Base-by-base conservation (phyloP, 2,797 vertebrate species). In the Danio jaintianensis region DNA sequence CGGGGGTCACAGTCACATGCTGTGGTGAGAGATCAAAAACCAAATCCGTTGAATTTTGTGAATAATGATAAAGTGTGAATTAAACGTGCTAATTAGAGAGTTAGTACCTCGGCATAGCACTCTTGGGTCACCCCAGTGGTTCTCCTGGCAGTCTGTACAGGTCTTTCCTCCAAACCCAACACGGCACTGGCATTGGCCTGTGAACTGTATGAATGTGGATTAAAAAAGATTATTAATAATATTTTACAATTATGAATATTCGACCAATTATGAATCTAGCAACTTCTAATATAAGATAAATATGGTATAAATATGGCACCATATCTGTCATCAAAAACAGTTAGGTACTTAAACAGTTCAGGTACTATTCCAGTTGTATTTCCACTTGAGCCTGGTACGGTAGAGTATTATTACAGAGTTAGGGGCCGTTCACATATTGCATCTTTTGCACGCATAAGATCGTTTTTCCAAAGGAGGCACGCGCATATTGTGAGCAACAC, bases 1-100 rank as follows among this genome's bases (percentile, higher is more conserved):
- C 90, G 95, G 79, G 92, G 91, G 85, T 99, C 96, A 4, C 98
- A 99, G 89, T 99, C 96, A 5, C 97, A 99, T 36, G 94, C 97
- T 98, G 88, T 0, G 9, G 76, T 83, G 36, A 88, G 48, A 74
- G 12, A 66, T 13, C 4, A 61, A 7, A 29, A 50, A 59, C 4
- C 52, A 74, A 75, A 75, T 9, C 16, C 43, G 7, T 72, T 13
- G 36, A n/a, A 5, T 75, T 58, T 69, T 40, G 16, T 45, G 16
- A n/a, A 38, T 36, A 20, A 22, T 55, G 12, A 13, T 66, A 43
- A 53, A 20, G 43, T 13, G 47, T 15, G 10, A 53, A 38, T 29
- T 5, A 56, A 20, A 22, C n/a, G 4, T 4, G 42, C 6, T 22
- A 42, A 15, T 43, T 15, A 29, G 2, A 0, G 6, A 4, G 13